Percentiles rank a stretch among this genome's conserved stretches.
Conservation (phyloP, 2,888 invertebrate genomes). For the Ornithoptera alexandrae region DNA sequence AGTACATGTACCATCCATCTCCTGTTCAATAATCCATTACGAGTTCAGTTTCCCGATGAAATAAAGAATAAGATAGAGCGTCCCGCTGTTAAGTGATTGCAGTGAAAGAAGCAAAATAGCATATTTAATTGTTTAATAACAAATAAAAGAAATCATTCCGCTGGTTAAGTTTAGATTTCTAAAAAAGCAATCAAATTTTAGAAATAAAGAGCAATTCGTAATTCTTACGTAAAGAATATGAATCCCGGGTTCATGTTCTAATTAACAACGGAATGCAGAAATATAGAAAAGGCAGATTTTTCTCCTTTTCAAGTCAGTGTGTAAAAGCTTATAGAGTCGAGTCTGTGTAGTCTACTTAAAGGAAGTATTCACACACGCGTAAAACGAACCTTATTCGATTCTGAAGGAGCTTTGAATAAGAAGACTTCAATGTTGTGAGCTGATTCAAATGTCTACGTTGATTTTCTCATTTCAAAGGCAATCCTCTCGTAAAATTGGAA, state of each 20-base stretch:
- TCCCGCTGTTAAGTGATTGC: background rate
- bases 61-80: background rate
- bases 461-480: constrained; percentile 50
- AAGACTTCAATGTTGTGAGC: constrained; percentile 45
- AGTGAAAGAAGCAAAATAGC: constrained; percentile 70
- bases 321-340: constrained; percentile 47
- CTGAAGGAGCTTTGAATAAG: constrained; percentile 49
- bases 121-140: constrained; percentile 73
- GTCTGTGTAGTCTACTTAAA: constrained; percentile 43
- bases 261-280: constrained; percentile 53
- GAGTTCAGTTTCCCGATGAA: background rate
- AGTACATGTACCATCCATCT: constrained; percentile 33
- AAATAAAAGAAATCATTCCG: constrained; percentile 57
- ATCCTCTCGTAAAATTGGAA: constrained; percentile 42
- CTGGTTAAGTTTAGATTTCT: constrained; percentile 59
- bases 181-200: constrained; percentile 70
- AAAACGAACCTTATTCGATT: constrained; percentile 53
- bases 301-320: constrained; percentile 45
- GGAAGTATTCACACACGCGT: constrained; percentile 51
- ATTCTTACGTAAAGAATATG: constrained; percentile 57
- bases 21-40: constrained; percentile 1
- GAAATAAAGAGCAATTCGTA: constrained; percentile 63
- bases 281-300: constrained; percentile 40
- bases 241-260: constrained; percentile 49
- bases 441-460: constrained; percentile 51